These are phyloP conservation scores for Elymnias hypermnestra DNA, from an alignment of 1,140 invertebrate genomes.

Conservation along the genomic window DNA sequence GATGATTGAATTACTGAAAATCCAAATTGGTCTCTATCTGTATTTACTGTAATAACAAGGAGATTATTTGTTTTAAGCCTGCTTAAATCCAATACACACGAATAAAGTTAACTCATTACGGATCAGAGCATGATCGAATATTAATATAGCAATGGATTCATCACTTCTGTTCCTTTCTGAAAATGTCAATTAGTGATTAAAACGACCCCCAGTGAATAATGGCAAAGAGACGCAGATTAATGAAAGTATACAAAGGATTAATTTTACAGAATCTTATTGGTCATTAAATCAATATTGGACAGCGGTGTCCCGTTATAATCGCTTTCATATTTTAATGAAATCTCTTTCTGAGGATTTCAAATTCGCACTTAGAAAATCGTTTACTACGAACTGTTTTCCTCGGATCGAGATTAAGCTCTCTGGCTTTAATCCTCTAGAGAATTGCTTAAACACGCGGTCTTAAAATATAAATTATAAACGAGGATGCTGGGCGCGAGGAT, in stretches of 20 bases:
- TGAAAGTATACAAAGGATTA: slow-evolving; percentile 45
- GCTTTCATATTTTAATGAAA: slow-evolving; percentile 44
- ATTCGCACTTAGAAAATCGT: slow-evolving; percentile 30
- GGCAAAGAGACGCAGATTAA: slow-evolving; percentile 45
- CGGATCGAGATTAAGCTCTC: slow-evolving; percentile 23
- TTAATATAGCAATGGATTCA: slow-evolving; percentile 37
- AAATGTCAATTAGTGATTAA: slow-evolving; percentile 59
- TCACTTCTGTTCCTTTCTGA: slow-evolving; percentile 30
- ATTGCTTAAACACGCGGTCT: slow-evolving; percentile 23
- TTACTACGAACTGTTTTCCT: slow-evolving; percentile 22
- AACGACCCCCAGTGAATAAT: slow-evolving; percentile 41
- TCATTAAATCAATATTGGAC: slow-evolving; percentile 46
- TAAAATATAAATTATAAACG: slow-evolving; percentile 28
- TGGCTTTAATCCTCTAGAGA: slow-evolving; percentile 27
- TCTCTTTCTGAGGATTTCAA: slow-evolving; percentile 34
- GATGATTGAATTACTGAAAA: too few relatives aligned
- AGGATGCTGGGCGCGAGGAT: slow-evolving; percentile 8
- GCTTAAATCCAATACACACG: too few relatives aligned
- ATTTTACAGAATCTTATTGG: slow-evolving; percentile 47
- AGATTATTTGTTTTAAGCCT: too few relatives aligned
- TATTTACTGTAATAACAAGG: too few relatives aligned
- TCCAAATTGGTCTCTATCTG: too few relatives aligned
- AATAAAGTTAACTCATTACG: too few relatives aligned
- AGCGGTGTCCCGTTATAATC: slow-evolving; percentile 28
- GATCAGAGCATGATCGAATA: slow-evolving; percentile 23